phyloP scores from a whole-genome alignment of 2,888 invertebrate species.

The Protonemura montana region DNA sequence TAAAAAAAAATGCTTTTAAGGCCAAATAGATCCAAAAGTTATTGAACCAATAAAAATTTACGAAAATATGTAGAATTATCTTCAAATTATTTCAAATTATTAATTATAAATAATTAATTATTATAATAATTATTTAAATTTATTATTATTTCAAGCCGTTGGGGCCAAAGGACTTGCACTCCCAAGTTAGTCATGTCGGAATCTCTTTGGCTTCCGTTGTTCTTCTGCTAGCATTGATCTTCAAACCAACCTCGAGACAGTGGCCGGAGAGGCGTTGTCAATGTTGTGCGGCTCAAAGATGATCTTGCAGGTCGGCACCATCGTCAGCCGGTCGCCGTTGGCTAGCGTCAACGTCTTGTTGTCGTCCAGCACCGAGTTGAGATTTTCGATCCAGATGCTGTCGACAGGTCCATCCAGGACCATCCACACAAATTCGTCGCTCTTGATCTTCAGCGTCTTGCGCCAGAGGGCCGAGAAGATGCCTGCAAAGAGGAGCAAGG shows the following conservation, averaged over 20 bases:
- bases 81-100: too few species aligned
- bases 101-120: too few species aligned
- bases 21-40: too few species aligned
- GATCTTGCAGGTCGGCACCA: slow-evolving; percentile 94
- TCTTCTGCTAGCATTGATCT: neutral
- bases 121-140: too few species aligned
- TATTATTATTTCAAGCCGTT: too few species aligned
- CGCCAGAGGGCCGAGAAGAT: slow-evolving; percentile 97
- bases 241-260: slow-evolving; percentile 75
- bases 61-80: too few species aligned
- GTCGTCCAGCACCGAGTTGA: slow-evolving; percentile 96
- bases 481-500: slow-evolving; percentile 56
- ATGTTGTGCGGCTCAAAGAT: slow-evolving; percentile 98
- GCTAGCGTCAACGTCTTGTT: slow-evolving; percentile 95
- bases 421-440: slow-evolving; percentile 90
- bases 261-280: slow-evolving; percentile 97
- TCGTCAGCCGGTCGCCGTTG: slow-evolving; percentile 92
- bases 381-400: slow-evolving; percentile 97
- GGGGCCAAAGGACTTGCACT: too few species aligned
- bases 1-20: too few species aligned
- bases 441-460: slow-evolving; percentile 88
- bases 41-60: too few species aligned
- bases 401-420: slow-evolving; percentile 96
- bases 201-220: too few species aligned
- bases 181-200: too few species aligned